Conservation (phyloP, 1,140 invertebrate species). For the Amyelois transitella region DNA sequence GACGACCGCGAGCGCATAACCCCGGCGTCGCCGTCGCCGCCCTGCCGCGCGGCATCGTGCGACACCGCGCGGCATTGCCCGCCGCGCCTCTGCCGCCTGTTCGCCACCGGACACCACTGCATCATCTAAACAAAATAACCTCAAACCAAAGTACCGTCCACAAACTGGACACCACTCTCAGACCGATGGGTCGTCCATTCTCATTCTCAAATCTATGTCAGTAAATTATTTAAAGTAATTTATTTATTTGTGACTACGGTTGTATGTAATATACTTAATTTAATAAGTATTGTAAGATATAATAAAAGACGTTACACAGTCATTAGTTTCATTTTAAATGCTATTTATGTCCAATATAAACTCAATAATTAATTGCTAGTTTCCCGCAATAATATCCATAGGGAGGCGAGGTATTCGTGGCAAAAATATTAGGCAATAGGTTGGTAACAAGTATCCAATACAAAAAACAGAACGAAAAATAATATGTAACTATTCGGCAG, state of each 20-base stretch:
- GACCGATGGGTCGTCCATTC: conserved; percentile 40
- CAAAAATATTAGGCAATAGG: no score
- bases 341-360: background rate
- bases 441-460: no score
- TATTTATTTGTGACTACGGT: conserved; percentile 66
- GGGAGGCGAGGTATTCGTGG: no score
- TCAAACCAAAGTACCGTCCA: conserved; percentile 67
- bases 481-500: no score
- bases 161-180: conserved; percentile 37
- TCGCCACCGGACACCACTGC: conserved; percentile 25
- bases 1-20: conserved; percentile 77
- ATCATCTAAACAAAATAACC: conserved; percentile 49
- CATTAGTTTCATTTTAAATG: conserved; percentile 40
- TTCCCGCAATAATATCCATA: no score
- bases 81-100: conserved; percentile 16
- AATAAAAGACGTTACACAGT: conserved; percentile 44
- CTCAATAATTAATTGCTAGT: background rate
- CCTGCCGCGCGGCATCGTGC: conserved; percentile 54
- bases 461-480: no score
- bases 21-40: conserved; percentile 74
- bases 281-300: conserved; percentile 52
- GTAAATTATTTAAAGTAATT: conserved; percentile 69
- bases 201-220: conserved; percentile 59
- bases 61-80: conserved; percentile 28
- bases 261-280: conserved; percentile 60